Evolutionary conservation across 2,113 vertebrate genomes (phyloP).

Genomic region (Cyanoliseus patagonus): DNA sequence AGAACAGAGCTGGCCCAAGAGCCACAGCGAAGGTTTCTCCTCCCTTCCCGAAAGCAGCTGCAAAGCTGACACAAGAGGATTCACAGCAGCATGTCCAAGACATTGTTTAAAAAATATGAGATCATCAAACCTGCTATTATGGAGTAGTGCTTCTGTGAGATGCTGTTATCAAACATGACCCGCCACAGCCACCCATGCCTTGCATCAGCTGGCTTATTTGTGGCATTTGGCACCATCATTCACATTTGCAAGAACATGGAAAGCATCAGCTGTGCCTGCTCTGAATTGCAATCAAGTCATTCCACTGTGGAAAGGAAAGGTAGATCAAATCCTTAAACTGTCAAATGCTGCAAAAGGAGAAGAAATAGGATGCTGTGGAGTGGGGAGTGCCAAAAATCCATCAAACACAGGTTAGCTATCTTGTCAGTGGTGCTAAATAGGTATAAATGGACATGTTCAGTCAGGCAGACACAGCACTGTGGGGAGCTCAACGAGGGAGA

Average conservation of each 20-base stretch:
- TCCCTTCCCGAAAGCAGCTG: background rate
- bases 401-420: background rate
- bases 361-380: background rate
- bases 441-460: slow-evolving; percentile 22
- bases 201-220: background rate
- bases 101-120: background rate
- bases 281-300: background rate
- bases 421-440: slow-evolving; percentile 8
- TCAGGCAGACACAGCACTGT: slow-evolving; percentile 17
- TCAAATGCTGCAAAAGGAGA: background rate
- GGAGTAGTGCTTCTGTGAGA: background rate
- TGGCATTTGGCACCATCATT: background rate
- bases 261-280: background rate
- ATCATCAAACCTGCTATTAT: background rate
- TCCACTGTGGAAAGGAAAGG: background rate
- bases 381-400: background rate
- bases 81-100: background rate
- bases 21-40: background rate
- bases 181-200: background rate
- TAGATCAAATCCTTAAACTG: background rate
- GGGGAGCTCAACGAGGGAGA: background rate
- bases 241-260: background rate
- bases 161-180: background rate
- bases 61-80: background rate
- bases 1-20: background rate